A percentile compares a stretch with the other conserved stretches of the same genome.
Evolutionary conservation across 35 echinoderm and acorn worm genomes (phyloP).

Genomic region (Ophioderma brevispina): DNA sequence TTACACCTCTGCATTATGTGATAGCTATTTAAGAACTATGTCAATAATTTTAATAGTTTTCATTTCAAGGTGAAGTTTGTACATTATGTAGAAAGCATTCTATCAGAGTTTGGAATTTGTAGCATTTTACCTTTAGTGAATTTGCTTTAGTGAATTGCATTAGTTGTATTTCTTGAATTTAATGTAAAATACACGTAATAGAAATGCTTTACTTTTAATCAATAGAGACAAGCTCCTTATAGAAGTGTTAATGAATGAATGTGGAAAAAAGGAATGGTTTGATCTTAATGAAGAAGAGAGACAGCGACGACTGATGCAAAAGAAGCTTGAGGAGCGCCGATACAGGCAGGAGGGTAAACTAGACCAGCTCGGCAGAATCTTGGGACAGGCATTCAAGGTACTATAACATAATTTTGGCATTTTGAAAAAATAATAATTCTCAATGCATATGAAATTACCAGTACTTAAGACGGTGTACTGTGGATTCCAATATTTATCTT

Average conservation of each 20-base stretch:
- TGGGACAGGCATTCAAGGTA: slow-evolving; percentile 83
- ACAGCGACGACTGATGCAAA: slow-evolving; percentile 67
- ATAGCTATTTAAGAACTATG: no score
- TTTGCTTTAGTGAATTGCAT: not conserved
- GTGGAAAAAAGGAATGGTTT: slow-evolving; percentile 55
- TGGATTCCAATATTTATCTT: no score
- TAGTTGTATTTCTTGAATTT: no score
- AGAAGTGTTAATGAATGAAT: slow-evolving; percentile 68
- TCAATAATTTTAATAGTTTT: no score
- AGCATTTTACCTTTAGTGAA: no score
- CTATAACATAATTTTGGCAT: not conserved
- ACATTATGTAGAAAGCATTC: no score
- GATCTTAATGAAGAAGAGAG: slow-evolving; percentile 69
- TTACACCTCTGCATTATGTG: no score
- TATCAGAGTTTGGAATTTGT: no score
- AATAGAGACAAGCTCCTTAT: slow-evolving; percentile 78
- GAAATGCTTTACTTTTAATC: not conserved
- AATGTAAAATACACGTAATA: no score
- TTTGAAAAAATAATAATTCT: not conserved
- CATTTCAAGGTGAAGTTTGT: no score
- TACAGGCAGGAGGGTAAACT: slow-evolving; percentile 83
- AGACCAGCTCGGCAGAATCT: slow-evolving; percentile 68
- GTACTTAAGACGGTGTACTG: not conserved
- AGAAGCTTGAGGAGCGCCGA: slow-evolving; percentile 84
- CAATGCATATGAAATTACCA: not conserved